Evolutionary conservation across 2,888 invertebrate species (phyloP).

Genomic region (Himalopsyche anomala): DNA sequence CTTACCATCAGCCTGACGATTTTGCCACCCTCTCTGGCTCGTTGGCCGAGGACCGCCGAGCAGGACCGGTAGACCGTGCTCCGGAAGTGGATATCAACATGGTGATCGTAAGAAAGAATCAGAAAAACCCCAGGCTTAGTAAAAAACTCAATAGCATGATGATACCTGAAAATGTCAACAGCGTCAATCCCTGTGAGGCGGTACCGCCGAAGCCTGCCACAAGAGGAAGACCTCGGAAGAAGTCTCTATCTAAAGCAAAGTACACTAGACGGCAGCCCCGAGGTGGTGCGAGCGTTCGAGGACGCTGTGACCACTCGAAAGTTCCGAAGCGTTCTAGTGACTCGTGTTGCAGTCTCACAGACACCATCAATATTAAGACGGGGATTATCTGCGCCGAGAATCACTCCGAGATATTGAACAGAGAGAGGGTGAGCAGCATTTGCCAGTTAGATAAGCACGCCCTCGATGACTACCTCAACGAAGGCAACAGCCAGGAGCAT

Average conservation of each 20-base stretch:
- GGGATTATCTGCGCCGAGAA: slow-evolving; percentile 75
- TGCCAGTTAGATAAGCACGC: slow-evolving; percentile 88
- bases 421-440: slow-evolving; percentile 85
- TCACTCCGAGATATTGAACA: slow-evolving; percentile 77
- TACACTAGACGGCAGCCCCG: slow-evolving; percentile 63
- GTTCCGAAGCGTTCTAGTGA: slow-evolving; percentile 74
- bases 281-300: slow-evolving; percentile 45
- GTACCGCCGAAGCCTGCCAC: slow-evolving; percentile 66
- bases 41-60: neutral
- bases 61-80: neutral
- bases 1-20: neutral
- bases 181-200: no score
- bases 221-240: slow-evolving; percentile 63
- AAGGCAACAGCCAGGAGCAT: slow-evolving; percentile 86
- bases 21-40: neutral
- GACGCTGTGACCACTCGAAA: slow-evolving; percentile 72
- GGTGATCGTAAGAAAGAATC: neutral
- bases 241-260: slow-evolving; percentile 63
- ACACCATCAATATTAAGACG: slow-evolving; percentile 73
- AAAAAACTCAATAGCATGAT: neutral
- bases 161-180: neutral
- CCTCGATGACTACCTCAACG: slow-evolving; percentile 87
- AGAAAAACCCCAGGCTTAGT: slow-evolving; percentile 3
- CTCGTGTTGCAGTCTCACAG: slow-evolving; percentile 75
- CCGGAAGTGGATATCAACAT: neutral